Evolutionary conservation across 1,140 invertebrate genomes (phyloP).

Genomic region (Drosophila murphyi): DNA sequence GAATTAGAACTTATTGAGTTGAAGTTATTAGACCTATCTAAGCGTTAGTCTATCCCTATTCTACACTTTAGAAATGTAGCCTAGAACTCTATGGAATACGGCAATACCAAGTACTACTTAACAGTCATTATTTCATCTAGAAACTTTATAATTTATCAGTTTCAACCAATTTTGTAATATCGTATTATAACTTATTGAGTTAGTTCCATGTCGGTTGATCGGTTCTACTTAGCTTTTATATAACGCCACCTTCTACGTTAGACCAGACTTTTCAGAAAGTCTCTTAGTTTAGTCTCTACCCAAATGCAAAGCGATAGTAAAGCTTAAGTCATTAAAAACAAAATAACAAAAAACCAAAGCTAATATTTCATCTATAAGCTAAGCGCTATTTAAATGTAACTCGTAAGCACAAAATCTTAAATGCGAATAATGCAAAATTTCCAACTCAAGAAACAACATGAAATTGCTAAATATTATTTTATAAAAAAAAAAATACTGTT

Average conservation of each 20-base stretch:
- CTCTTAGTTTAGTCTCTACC: conserved; percentile 58
- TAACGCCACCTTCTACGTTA: conserved; percentile 21
- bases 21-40: conserved; percentile 56
- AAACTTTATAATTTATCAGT: not conserved
- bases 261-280: conserved; percentile 33
- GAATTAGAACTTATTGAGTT: conserved; percentile 50
- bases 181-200: conserved; percentile 5
- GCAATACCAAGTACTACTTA: conserved; percentile 9
- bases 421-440: conserved; percentile 2
- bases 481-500: conserved; percentile 33
- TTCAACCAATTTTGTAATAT: not conserved
- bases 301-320: conserved; percentile 35
- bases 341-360: conserved; percentile 26
- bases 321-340: conserved; percentile 5
- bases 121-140: conserved; percentile 14
- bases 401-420: conserved; percentile 14
- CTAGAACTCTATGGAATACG: conserved; percentile 31
- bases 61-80: conserved; percentile 50
- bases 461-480: conserved; percentile 36
- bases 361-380: conserved; percentile 47
- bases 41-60: conserved; percentile 55
- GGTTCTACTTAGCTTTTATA: conserved; percentile 27
- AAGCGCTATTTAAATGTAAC: conserved; percentile 51
- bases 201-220: conserved; percentile 10
- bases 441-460: not conserved